These are phyloP conservation scores for Vanessa cardui DNA, from an alignment of 2,888 invertebrate genomes.

Conservation along the genomic window DNA sequence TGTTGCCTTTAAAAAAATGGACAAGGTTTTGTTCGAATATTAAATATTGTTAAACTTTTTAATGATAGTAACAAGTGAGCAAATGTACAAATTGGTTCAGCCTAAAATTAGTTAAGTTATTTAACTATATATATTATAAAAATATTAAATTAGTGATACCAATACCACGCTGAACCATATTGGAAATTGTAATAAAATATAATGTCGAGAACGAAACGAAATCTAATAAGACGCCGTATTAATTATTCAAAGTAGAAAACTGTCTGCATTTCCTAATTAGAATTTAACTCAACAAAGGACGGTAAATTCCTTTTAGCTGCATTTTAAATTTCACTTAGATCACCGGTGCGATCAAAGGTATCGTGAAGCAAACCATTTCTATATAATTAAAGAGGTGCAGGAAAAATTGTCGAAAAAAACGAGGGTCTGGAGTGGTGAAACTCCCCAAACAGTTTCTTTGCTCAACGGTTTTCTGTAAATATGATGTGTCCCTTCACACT, in stretches of 20 bases:
- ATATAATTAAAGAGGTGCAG: conserved; percentile 76
- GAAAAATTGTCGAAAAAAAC: conserved; percentile 77
- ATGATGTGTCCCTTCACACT: conserved; percentile 51
- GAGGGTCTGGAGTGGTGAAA: conserved; percentile 67
- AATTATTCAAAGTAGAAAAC: conserved; percentile 8
- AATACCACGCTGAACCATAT: too few species aligned
- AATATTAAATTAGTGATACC: too few species aligned
- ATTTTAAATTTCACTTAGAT: conserved; percentile 51
- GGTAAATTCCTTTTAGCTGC: conserved; percentile 11
- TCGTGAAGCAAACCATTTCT: conserved; percentile 77
- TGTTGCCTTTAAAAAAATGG: not conserved
- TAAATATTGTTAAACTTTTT: not conserved
- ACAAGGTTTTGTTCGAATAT: not conserved
- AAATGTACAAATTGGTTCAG: not conserved
- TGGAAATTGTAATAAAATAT: too few species aligned
- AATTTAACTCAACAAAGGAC: conserved; percentile 21
- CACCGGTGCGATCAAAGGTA: conserved; percentile 62
- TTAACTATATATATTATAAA: too few species aligned
- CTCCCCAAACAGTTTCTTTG: conserved; percentile 75
- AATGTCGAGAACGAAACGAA: not conserved
- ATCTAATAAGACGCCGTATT: conserved; percentile 31
- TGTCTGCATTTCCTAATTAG: conserved; percentile 19
- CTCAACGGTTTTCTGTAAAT: conserved; percentile 76
- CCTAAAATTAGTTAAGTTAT: too few species aligned
- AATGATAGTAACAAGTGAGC: not conserved